Evolutionary conservation across 2,797 vertebrate species (phyloP), one percentile per base, ranked within the genome.

Genomic region (Podarcis siculus): DNA sequence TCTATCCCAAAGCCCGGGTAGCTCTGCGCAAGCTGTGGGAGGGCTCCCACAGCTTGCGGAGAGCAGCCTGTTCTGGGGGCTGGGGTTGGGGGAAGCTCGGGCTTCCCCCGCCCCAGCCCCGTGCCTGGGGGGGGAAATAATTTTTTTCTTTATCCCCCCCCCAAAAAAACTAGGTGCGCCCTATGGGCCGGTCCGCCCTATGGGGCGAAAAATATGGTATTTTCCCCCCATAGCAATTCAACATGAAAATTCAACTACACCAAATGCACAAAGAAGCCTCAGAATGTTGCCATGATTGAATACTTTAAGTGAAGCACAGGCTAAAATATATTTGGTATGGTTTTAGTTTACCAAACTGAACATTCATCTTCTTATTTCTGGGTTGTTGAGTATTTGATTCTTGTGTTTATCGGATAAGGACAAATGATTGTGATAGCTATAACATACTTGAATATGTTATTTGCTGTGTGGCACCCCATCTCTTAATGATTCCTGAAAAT

Each of bases 341-440:
- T 72, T 88, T 64, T 84, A 39, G 27, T 69, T 85, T 83, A 13
- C 9, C 37, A 45, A 25, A 85, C 42, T 87, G 13, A 12, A 87
- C 55, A 3, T 30, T 8, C 77, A 8, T n/a, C 7, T 84, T 90
- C 82, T 35, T 5, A 1, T 13, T 15, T 82, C 85, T 71, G 17
- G 73, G 66, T 15, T 91, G 21, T 69, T 49, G 25, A 15, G 37
- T 80, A 30, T 66, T 80, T 82, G 1, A 0, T 89, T 76, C 72
- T 76, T 15, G 4, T 75, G 67, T 30, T 58, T 67, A 78, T 83
- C 71, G 87, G 49, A 61, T 79, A 55, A 80, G 72, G 17, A 79
- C 1, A 0, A 0, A 7, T 15, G 0, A 1, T n/a, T 58, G 0
- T 4, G 45, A 49, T 81, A 0, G 30, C 35, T 15, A 55, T 55